Evolutionary conservation across 2,888 invertebrate genomes (phyloP).

Genomic region (Formica aserva): DNA sequence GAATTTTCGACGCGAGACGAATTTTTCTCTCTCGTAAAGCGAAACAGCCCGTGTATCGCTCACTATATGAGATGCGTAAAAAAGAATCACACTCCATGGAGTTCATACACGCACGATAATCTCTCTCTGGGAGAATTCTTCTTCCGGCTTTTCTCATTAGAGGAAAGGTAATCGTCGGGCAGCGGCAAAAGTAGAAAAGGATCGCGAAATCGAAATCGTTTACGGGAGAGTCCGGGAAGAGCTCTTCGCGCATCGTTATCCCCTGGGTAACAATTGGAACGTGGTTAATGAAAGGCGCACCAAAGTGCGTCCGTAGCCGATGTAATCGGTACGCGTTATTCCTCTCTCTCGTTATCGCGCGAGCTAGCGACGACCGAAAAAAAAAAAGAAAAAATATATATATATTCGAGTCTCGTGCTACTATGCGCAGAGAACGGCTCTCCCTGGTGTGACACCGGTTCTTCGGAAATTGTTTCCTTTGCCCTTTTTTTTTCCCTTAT

Average conservation of each 20-base stretch:
- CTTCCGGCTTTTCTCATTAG: conserved; percentile 17
- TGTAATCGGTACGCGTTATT: conserved; percentile 49
- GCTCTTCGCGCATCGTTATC: conserved; percentile 50
- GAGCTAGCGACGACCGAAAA: not conserved
- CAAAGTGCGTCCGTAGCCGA: conserved; percentile 31
- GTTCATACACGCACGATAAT: not conserved
- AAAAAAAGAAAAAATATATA: not conserved
- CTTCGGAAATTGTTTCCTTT: conserved; percentile 54
- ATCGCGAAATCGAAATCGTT: not conserved
- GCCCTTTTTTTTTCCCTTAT: conserved; percentile 9
- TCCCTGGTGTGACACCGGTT: not conserved
- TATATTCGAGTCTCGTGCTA: conserved; percentile 8
- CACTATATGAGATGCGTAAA: not conserved
- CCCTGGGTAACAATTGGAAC: conserved; percentile 31
- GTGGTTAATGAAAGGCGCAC: conserved; percentile 48
- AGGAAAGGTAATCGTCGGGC: conserved; percentile 9
- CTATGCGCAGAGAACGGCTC: not conserved
- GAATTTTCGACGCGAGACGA: not conserved
- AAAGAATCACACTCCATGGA: not conserved
- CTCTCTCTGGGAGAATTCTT: conserved; percentile 16
- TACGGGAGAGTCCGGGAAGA: not conserved
- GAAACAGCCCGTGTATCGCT: not conserved
- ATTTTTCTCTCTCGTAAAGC: conserved; percentile 1
- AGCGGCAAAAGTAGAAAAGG: not conserved
- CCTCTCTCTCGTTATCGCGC: conserved; percentile 29